Conservation (phyloP, 2,113 vertebrate genomes). For the Stegostoma tigrinum region DNA sequence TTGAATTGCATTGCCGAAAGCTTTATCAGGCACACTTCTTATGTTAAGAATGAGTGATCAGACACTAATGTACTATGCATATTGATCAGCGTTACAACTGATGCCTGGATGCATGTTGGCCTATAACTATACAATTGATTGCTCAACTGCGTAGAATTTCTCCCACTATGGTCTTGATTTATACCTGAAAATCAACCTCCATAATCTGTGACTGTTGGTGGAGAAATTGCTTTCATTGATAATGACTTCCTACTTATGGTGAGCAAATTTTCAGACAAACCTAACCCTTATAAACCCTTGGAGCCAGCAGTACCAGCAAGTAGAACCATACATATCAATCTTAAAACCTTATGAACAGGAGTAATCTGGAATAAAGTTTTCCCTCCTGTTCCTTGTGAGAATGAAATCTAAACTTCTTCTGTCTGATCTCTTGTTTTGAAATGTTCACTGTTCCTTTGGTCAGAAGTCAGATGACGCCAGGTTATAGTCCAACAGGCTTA, state of each 20-base stretch:
- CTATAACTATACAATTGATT: background rate
- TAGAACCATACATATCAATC: background rate
- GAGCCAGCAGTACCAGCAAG: background rate
- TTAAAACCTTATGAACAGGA: background rate
- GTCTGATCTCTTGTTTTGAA: background rate
- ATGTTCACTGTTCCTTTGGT: too few relatives aligned
- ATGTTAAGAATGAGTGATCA: background rate
- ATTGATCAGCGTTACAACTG: background rate
- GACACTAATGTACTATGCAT: background rate
- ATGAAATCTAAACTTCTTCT: background rate
- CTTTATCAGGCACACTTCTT: background rate
- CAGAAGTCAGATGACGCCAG: too few relatives aligned
- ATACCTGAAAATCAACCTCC: background rate
- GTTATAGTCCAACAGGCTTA: too few relatives aligned
- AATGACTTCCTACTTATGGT: background rate
- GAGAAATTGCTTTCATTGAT: background rate
- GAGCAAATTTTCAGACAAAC: background rate
- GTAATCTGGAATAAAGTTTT: background rate
- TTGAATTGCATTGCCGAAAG: background rate
- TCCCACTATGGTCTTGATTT: background rate
- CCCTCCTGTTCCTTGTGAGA: too few relatives aligned
- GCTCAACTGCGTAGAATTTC: background rate
- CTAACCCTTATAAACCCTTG: background rate
- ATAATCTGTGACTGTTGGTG: background rate
- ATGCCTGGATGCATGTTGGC: background rate